Conservation (phyloP, 92 coral and sea anemone species). For the Parazoanthus swiftii region DNA sequence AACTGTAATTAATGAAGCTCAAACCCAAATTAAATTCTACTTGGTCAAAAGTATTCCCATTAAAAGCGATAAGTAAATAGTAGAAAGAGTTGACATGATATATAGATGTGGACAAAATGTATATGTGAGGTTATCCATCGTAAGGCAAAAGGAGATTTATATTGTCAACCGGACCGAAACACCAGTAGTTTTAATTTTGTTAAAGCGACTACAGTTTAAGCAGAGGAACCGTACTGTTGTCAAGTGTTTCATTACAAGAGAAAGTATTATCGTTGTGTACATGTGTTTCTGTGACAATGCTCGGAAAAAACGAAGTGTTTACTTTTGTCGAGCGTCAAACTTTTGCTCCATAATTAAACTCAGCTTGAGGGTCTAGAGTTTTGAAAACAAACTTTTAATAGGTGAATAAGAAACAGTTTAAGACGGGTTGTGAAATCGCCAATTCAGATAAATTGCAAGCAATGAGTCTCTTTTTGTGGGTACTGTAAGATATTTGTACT, state of each 20-base stretch:
- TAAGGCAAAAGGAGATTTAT: too few species aligned
- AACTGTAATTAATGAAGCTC: background rate
- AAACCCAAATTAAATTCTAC: background rate
- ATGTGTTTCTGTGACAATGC: background rate
- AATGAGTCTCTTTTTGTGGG: background rate
- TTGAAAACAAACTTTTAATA: too few species aligned
- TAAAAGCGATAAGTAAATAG: background rate
- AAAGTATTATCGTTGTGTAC: background rate
- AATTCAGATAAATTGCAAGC: background rate
- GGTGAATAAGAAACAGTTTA: background rate
- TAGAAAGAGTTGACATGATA: background rate
- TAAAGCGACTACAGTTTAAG: background rate
- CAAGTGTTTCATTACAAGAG: background rate
- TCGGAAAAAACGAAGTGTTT: background rate
- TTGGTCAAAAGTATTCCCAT: background rate
- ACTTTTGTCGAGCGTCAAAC: background rate
- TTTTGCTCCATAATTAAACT: background rate
- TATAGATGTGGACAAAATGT: background rate
- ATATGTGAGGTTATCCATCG: background rate
- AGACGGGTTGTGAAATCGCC: background rate
- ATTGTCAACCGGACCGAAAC: background rate
- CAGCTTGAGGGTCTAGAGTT: background rate
- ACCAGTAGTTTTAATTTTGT: background rate
- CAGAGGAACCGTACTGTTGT: background rate
- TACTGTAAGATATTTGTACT: slow-evolving; percentile 9